phyloP scores from a whole-genome alignment of 2,113 vertebrate species.

The Sus scrofa region T2T-Sscrofa CM000821.6:11316001-11316500 shows the following conservation, averaged over 20 bases:
- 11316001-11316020: no score
- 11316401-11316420: background rate
- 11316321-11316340: background rate
- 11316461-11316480: no score
- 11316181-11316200: background rate
- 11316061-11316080: background rate
- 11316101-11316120: background rate
- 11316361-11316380: background rate
- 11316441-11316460: no score
- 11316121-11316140: background rate
- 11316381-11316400: background rate
- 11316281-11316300: background rate
- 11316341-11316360: background rate
- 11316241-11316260: background rate
- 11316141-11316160: background rate
- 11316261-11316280: background rate
- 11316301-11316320: background rate
- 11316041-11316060: no score
- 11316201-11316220: background rate
- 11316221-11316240: background rate
- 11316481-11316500: no score
- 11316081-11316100: background rate
- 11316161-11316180: background rate
- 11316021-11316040: no score
- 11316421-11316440: background rate